Conservation (phyloP, 2,797 vertebrate genomes). For the Rhinatrema bivittatum region DNA sequence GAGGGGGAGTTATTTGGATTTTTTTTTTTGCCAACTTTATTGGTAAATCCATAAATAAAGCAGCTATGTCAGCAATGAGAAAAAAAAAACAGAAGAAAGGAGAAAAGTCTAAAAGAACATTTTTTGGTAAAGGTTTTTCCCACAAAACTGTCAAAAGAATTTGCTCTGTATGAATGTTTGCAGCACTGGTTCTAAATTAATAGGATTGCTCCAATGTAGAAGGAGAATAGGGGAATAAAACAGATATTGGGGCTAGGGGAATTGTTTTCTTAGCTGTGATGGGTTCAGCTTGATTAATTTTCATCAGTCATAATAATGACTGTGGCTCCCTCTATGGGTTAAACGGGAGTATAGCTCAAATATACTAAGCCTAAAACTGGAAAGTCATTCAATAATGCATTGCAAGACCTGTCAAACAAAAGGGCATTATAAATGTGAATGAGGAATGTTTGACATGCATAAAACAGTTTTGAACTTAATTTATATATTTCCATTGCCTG, state of each 20-base stretch:
- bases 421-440: neutral
- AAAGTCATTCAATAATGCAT: neutral
- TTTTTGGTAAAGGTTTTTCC: conserved; percentile 1
- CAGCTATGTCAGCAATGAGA: conserved; percentile 6
- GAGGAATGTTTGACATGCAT: too few species aligned
- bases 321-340: conserved; percentile 44
- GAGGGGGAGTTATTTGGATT: too few species aligned
- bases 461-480: too few species aligned
- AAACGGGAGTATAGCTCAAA: neutral
- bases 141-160: neutral
- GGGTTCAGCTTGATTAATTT: too few species aligned
- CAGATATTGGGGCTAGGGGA: neutral
- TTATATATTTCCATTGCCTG: too few species aligned
- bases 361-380: neutral
- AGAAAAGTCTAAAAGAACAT: conserved; percentile 1
- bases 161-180: too few species aligned
- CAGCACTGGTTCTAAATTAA: neutral
- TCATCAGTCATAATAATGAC: too few species aligned
- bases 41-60: neutral
- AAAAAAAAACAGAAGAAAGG: neutral
- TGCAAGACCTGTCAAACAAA: neutral
- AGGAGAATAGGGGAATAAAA: neutral
- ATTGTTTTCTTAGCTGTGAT: too few species aligned
- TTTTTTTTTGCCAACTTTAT: too few species aligned
- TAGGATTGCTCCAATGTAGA: neutral